Percentiles rank a stretch among this genome's conserved stretches.
Conservation (phyloP, 2,888 invertebrate species). For the Chaetogeoica ovagalla region DNA sequence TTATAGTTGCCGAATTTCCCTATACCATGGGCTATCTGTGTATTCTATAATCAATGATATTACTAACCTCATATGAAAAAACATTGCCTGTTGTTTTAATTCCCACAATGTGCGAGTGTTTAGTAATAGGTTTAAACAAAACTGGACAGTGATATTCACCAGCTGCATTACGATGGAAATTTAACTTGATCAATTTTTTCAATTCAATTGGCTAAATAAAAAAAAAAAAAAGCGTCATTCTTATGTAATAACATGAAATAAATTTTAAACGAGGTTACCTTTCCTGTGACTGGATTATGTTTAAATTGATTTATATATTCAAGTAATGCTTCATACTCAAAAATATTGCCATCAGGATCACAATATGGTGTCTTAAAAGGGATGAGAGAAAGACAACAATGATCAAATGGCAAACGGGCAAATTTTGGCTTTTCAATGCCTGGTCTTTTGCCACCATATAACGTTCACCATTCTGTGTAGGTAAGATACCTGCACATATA, state of each 20-base stretch:
- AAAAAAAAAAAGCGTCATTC: conserved; percentile 24
- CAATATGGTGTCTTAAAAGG: conserved; percentile 92
- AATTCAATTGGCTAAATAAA: conserved; percentile 71
- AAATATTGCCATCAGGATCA: conserved; percentile 87
- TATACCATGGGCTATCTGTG: too few species aligned
- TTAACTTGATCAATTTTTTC: conserved; percentile 80
- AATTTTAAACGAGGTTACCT: conserved; percentile 62
- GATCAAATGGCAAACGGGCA: conserved; percentile 87
- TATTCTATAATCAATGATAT: too few species aligned
- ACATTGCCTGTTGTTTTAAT: conserved; percentile 92
- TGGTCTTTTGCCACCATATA: conserved; percentile 84
- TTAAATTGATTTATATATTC: conserved; percentile 89
- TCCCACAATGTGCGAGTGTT: conserved; percentile 91
- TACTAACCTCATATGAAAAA: conserved; percentile 76
- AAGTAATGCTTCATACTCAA: conserved; percentile 84
- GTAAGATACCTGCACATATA: conserved; percentile 72
- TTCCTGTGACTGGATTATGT: conserved; percentile 91
- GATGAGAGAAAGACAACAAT: conserved; percentile 87
- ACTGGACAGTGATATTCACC: conserved; percentile 91
- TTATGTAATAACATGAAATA: conserved; percentile 4
- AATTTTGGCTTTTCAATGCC: conserved; percentile 75
- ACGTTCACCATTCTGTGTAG: conserved; percentile 84
- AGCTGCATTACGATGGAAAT: conserved; percentile 83
- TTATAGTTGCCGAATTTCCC: too few species aligned
- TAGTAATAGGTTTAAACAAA: conserved; percentile 87